Base-by-base conservation (phyloP, 2,888 invertebrate genomes). In the Trichacis sp. region DNA sequence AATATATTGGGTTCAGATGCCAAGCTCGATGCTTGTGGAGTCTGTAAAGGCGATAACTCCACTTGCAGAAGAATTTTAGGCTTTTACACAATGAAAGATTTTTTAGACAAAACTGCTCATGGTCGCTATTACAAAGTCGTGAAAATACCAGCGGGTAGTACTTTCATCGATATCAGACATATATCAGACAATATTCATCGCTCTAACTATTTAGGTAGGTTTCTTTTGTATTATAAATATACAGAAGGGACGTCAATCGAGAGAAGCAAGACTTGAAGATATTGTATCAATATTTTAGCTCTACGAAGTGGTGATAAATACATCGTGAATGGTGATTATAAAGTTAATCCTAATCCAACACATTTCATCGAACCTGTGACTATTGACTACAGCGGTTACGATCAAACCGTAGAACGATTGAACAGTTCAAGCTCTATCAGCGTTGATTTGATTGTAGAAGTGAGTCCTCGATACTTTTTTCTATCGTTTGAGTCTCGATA, bases 31-130 rank as follows among this genome's bases (percentile, higher is more conserved):
- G 88, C 88, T 53, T 96, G 96, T 82, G 95, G 95, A 0, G 89
- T 94, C 14, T 96, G 96, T 84, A 92, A 92, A 24, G 96, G 96
- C 0, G 90, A 93, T 79, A 94, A 94, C 83, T 90, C 92, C 58
- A 91, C 91, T 17, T 96, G 92, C 77, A 86, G 88, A 63, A 87
- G 88, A 70, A 86, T 89, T 64, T 81, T 80, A 1, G 89, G 89
- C 1, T 84, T 85, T 14, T 88, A 88, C 79, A 5, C 3, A 3
- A 24, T 24, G 4, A 24, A 24, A 5, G 8, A 3, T 24, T 24
- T 88, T 89, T 68, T 68, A 79, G 36, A 86, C 84, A 36, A 75
- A 78, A n/a, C 86, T n/a, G 3, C 9, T 5, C 4, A 87, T 69
- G 88, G 88, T 2, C 88, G 88, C 79, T 88, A 87, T 50, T 80